A percentile compares a stretch with the other conserved stretches of the same genome.
Evolutionary conservation across 1,140 invertebrate species (phyloP).

Genomic region (Muscidifurax raptorellus): DNA sequence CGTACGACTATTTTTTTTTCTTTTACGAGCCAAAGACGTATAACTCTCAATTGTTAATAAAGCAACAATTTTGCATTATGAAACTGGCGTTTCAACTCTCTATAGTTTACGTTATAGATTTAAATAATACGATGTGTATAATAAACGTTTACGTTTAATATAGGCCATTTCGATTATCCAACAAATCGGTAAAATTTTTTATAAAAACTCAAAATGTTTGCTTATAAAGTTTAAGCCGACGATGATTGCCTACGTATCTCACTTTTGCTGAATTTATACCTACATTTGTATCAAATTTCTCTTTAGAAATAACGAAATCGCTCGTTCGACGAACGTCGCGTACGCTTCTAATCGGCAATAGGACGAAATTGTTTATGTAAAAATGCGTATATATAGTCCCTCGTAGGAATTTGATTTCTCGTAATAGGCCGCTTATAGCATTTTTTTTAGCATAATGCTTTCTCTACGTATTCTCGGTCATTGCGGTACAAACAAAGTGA

Average conservation of each 20-base stretch:
- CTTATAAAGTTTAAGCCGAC: neutral
- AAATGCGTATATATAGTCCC: too few species aligned
- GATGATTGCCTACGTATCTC: neutral
- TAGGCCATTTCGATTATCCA: neutral
- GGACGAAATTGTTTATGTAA: neutral
- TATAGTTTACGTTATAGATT: neutral
- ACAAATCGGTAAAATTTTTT: neutral
- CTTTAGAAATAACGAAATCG: neutral
- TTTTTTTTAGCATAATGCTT: neutral
- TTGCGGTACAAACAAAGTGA: neutral
- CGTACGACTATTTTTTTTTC: neutral
- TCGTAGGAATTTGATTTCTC: neutral
- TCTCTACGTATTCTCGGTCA: neutral
- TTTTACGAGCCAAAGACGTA: neutral
- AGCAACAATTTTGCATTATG: neutral
- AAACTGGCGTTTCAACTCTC: neutral
- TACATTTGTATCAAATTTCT: neutral
- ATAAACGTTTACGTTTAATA: neutral
- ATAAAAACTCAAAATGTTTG: too few species aligned
- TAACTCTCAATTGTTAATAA: neutral
- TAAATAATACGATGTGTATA: neutral
- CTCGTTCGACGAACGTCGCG: neutral
- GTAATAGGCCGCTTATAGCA: neutral
- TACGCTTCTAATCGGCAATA: neutral
- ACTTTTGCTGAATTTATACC: neutral